Percentiles rank a stretch among this genome's conserved stretches.
phyloP scores from a whole-genome alignment of 2,888 invertebrate species.

The Tillus elongatus region DNA sequence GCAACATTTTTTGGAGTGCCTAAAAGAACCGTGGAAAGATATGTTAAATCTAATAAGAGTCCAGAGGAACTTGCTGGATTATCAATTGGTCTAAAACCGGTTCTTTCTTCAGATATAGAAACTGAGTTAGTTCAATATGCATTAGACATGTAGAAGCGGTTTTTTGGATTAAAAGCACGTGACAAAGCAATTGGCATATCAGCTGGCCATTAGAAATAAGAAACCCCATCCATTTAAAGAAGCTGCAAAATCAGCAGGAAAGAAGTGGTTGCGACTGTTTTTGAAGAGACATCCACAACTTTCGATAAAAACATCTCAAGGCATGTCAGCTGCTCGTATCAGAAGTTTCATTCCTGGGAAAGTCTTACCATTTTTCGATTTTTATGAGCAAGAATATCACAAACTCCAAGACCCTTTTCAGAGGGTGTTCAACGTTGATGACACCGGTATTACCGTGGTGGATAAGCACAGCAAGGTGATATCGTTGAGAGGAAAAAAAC shows the following conservation, averaged over 20 bases:
- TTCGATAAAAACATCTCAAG: constrained; percentile 8
- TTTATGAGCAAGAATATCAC: constrained; percentile 7
- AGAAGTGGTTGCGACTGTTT: no score
- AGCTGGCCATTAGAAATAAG: constrained; percentile 7
- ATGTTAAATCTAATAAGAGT: background rate
- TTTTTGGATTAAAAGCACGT: background rate
- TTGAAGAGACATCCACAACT: constrained; percentile 8
- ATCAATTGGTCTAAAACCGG: background rate
- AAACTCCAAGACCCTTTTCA: no score
- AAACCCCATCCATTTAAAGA: constrained; percentile 3
- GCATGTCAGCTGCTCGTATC: constrained; percentile 6
- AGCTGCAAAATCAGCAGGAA: constrained; percentile 7
- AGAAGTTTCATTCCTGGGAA: constrained; percentile 6
- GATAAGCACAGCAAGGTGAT: no score
- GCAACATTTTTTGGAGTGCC: background rate
- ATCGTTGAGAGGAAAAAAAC: no score
- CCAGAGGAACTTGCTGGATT: background rate
- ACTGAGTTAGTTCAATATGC: background rate
- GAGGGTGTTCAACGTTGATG: no score
- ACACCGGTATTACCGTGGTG: no score
- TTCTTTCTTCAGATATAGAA: background rate
- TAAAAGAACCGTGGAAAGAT: background rate
- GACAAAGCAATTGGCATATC: constrained; percentile 5
- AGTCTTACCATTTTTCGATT: constrained; percentile 8
- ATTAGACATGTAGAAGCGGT: constrained; percentile 5